Percentiles rank a stretch among this genome's conserved stretches.
Conservation (phyloP, 2,797 vertebrate genomes). For the Micromesistius poutassou region DNA sequence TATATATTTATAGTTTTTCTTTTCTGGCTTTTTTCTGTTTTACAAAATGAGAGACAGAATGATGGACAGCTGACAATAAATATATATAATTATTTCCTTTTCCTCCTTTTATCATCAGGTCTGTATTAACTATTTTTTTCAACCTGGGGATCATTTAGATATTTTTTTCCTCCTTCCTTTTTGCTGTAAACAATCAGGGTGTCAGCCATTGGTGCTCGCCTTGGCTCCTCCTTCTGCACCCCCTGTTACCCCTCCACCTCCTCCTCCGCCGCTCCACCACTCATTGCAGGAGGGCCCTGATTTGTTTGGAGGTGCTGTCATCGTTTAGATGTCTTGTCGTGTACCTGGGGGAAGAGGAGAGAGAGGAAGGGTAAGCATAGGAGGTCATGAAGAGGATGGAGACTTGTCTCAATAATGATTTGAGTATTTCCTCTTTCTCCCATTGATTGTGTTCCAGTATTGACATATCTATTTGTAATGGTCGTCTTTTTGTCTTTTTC, state of each 20-base stretch:
- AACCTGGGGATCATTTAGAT: constrained; percentile 67
- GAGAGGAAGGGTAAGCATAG: not conserved
- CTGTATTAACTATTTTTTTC: constrained; percentile 50
- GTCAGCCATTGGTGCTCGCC: constrained; percentile 53
- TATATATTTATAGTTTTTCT: constrained; percentile 76
- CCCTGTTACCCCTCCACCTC: constrained; percentile 46
- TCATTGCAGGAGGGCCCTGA: constrained; percentile 90
- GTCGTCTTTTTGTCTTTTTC: not conserved
- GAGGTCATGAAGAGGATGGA: not conserved
- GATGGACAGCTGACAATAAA: constrained; percentile 82
- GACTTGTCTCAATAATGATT: not conserved
- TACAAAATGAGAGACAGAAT: constrained; percentile 84
- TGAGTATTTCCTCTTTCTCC: not conserved
- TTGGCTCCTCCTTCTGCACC: constrained; percentile 48
- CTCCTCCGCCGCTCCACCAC: constrained; percentile 19
- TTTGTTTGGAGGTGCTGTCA: constrained; percentile 92
- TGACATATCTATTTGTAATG: not conserved
- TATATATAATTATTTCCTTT: constrained; percentile 77
- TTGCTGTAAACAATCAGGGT: constrained; percentile 59
- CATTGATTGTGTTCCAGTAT: not conserved
- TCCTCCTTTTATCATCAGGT: constrained; percentile 56
- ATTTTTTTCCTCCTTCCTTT: constrained; percentile 36
- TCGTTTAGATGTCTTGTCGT: constrained; percentile 90
- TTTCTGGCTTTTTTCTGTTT: constrained; percentile 69
- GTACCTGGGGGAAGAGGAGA: constrained; percentile 72